These are phyloP conservation scores for Novumbra hubbsi DNA, from an alignment of 2,797 vertebrate genomes.

Conservation along the genomic window DNA sequence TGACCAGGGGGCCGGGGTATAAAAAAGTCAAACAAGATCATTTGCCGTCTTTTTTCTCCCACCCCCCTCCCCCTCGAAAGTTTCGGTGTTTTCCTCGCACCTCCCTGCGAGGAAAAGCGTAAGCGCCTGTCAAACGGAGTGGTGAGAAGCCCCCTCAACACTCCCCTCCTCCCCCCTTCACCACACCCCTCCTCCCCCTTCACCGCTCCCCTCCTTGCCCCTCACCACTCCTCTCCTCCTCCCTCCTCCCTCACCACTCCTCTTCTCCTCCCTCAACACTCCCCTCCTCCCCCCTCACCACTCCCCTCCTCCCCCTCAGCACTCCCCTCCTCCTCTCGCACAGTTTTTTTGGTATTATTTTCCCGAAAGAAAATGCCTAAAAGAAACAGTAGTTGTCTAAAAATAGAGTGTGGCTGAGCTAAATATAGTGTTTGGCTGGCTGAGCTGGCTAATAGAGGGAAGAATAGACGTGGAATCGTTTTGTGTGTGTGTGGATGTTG, in stretches of 20 bases:
- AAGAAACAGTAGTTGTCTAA: constrained; percentile 91
- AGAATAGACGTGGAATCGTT: constrained; percentile 89
- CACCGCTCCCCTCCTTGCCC: constrained; percentile 63
- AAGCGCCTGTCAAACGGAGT: constrained; percentile 69
- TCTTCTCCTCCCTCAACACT: constrained; percentile 62
- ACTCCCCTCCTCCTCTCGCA: constrained; percentile 20
- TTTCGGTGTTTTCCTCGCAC: constrained; percentile 14
- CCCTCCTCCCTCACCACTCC: constrained; percentile 61
- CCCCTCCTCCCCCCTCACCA: constrained; percentile 62
- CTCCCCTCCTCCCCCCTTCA: constrained; percentile 43
- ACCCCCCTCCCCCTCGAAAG: constrained; percentile 21
- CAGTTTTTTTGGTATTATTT: constrained; percentile 67
- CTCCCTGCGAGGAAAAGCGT: constrained; percentile 81
- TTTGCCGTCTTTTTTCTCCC: constrained; percentile 27
- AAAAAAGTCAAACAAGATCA: constrained; percentile 78
- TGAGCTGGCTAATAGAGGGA: constrained; percentile 90
- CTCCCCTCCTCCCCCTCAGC: constrained; percentile 41
- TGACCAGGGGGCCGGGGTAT: constrained; percentile 78
- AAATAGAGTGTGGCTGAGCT: constrained; percentile 90
- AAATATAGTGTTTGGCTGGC: constrained; percentile 89
- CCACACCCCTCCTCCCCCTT: no score
- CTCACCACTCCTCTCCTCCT: constrained; percentile 60
- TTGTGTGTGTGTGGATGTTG: constrained; percentile 80
- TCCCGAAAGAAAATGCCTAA: constrained; percentile 90
- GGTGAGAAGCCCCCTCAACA: constrained; percentile 60